phyloP scores from a whole-genome alignment of 2,113 vertebrate genomes.

The Corvus hawaiiensis region DNA sequence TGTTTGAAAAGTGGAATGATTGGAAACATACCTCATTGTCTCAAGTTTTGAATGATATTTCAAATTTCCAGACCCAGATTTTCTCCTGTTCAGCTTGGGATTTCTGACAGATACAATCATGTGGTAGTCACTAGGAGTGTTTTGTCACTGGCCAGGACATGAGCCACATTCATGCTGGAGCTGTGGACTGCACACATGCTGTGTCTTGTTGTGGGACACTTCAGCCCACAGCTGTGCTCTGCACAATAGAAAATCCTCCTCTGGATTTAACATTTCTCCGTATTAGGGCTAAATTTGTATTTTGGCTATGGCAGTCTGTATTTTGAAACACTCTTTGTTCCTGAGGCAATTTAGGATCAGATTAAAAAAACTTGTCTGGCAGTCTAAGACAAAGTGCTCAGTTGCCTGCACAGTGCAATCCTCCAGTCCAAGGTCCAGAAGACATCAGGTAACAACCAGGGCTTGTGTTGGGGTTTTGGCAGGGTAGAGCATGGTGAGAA shows the following conservation, averaged over 20 bases:
- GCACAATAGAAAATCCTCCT: constrained; percentile 16
- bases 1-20: constrained; percentile 4
- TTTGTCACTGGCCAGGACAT: background rate
- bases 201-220: background rate
- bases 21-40: background rate
- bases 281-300: background rate
- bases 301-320: background rate
- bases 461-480: background rate
- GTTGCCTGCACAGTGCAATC: background rate
- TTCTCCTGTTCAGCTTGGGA: background rate
- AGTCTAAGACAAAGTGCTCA: background rate
- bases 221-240: background rate
- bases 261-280: constrained; percentile 6
- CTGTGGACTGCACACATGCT: background rate
- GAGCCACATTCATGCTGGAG: background rate
- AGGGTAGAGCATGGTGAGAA: too few relatives aligned
- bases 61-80: background rate
- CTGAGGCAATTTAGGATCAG: background rate
- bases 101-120: constrained; percentile 23
- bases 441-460: background rate
- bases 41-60: background rate
- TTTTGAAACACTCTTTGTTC: constrained; percentile 9
- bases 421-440: background rate
- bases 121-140: background rate
- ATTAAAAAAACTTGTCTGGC: constrained; percentile 14